Evolutionary conservation across 1,140 invertebrate genomes (phyloP), one percentile per base, ranked within the genome.

Genomic region (Eupeodes corollae): DNA sequence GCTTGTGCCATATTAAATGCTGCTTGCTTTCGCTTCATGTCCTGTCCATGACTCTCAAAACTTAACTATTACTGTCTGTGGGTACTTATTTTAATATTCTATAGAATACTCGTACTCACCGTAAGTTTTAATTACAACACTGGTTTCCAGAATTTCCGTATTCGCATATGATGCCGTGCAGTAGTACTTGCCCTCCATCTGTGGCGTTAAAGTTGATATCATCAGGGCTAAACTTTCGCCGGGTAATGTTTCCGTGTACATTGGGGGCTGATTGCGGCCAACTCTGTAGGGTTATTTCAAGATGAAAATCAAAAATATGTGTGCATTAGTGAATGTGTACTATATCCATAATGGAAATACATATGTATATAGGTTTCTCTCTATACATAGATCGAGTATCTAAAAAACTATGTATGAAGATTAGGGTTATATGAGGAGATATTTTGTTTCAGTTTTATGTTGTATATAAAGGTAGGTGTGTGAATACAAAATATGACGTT

Each of bases 181-280:
- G 37, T 80, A 86, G 70, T 93, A 94, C 47, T 70, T 79, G 37
- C 89, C 89, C 39, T 79, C 80, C 69, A 91, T 82, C 33, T 81
- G 74, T 47, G 83, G 79, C 35, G 79, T 76, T 44, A 92, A 73
- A 26, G 79, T 77, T 38, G 79, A 75, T 59, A 92, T 88, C 61
- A 86, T 80, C 21, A 92, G 74, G 39, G 79, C 75, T 48, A 86
- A 71, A 40, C 73, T 75, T 63, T 79, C 70, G 63, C 76, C 68
- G 51, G 73, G 66, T 72, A 78, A 71, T 44, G 67, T 64, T 61
- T 83, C 81, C 42, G 77, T 81, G 65, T 81, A 82, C 66, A 84
- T 79, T 42, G 75, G 67, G 2, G 76, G 75, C 70, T 67, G 68
- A 45, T 61, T 72, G 39, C 58, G 73, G 51, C 49, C 57, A 49